phyloP scores from a whole-genome alignment of 2,888 invertebrate species.

The Pandemis corylana region DNA sequence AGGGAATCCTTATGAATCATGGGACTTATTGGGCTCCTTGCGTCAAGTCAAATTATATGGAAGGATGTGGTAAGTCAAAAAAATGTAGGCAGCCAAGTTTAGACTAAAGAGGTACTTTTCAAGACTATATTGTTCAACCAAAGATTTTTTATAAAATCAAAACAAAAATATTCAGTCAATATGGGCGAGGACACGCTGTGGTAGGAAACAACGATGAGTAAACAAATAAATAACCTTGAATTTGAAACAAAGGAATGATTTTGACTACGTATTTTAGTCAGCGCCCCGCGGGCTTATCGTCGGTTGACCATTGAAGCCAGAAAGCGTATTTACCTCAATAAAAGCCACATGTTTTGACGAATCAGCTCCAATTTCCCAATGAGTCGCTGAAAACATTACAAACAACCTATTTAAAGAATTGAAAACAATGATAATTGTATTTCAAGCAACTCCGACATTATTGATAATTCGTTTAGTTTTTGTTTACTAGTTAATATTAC shows the following conservation, averaged over 20 bases:
- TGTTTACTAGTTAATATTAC: neutral
- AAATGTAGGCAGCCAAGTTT: neutral
- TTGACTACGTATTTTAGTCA: conserved; percentile 3
- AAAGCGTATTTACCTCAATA: conserved; percentile 8
- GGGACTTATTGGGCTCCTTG: conserved; percentile 13
- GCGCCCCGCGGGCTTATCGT: conserved; percentile 26
- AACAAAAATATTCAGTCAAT: conserved; percentile 1
- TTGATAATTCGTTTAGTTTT: neutral
- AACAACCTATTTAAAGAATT: conserved; percentile 8
- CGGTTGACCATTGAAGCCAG: conserved; percentile 7
- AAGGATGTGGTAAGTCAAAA: conserved; percentile 30
- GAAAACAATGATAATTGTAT: neutral
- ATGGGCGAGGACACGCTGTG: neutral
- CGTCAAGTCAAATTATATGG: conserved; percentile 31
- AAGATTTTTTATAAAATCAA: neutral
- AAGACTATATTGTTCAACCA: neutral
- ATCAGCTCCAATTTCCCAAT: conserved; percentile 25
- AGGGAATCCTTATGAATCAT: conserved; percentile 20
- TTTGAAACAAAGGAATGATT: conserved; percentile 8
- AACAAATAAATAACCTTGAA: conserved; percentile 5
- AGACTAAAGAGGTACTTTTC: neutral
- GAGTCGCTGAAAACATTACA: conserved; percentile 21
- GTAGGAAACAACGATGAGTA: neutral
- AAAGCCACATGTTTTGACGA: conserved; percentile 22
- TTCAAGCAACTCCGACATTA: neutral